These are phyloP conservation scores for Gymnarchus niloticus DNA, from an alignment of 2,113 vertebrate genomes.

Conservation along the genomic window DNA sequence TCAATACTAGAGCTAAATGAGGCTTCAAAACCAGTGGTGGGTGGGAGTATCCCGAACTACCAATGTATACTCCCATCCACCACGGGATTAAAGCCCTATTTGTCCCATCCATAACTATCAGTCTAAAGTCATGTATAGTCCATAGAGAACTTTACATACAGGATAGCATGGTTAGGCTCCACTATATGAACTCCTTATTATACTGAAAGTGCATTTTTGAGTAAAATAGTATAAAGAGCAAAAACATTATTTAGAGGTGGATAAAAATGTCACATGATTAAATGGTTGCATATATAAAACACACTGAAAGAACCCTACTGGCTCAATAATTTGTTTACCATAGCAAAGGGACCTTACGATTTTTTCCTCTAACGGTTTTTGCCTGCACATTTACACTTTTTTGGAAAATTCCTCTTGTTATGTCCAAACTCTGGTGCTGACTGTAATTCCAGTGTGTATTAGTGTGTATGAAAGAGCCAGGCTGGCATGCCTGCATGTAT, in stretches of 20 bases:
- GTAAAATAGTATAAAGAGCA: not conserved
- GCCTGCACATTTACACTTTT: no score
- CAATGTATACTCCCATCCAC: no score
- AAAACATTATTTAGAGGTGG: not conserved
- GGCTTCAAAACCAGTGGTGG: no score
- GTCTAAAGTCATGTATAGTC: not conserved
- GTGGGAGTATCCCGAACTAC: no score
- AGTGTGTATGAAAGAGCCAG: no score
- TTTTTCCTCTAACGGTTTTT: not conserved
- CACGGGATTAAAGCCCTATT: no score
- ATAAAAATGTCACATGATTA: not conserved
- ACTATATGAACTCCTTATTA: no score
- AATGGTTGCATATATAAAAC: not conserved
- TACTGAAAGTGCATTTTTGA: no score
- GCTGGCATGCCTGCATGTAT: no score
- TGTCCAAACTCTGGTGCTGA: conserved; percentile 28
- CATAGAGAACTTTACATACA: not conserved
- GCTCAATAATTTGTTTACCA: not conserved
- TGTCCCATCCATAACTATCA: no score
- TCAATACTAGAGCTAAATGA: no score
- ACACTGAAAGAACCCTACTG: not conserved
- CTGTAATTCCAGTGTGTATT: conserved; percentile 45
- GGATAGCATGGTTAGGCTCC: no score
- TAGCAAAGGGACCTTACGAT: not conserved
- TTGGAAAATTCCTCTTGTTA: conserved; percentile 25